Conservation (phyloP, 2,888 invertebrate species). For the Pilophorus perplexus region DNA sequence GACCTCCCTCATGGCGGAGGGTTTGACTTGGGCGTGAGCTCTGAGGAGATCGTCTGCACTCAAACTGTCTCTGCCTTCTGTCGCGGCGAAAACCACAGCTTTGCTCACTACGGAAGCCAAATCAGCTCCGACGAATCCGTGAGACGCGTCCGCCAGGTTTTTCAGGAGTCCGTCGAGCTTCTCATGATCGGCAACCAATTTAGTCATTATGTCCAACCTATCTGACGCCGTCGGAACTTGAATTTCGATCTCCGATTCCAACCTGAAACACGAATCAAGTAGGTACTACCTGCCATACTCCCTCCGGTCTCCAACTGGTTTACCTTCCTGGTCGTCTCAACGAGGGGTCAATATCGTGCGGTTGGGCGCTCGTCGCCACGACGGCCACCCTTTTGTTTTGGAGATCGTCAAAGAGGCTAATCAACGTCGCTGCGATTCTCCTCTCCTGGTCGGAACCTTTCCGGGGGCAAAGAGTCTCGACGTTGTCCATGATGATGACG, state of each 20-base stretch:
- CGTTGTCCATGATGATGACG: slow-evolving; percentile 79
- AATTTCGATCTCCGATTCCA: slow-evolving; percentile 80
- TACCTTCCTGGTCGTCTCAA: slow-evolving; percentile 70
- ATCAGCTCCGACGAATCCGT: slow-evolving; percentile 91
- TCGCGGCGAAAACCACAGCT: slow-evolving; percentile 58
- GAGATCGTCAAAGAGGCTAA: slow-evolving; percentile 62
- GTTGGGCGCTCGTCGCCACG: slow-evolving; percentile 73
- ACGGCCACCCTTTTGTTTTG: slow-evolving; percentile 63
- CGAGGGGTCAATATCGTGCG: slow-evolving; percentile 71
- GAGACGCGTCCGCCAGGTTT: slow-evolving; percentile 68
- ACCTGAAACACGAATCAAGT: slow-evolving; percentile 52
- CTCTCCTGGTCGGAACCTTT: slow-evolving; percentile 67
- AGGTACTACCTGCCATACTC: too few species aligned
- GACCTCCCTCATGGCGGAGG: slow-evolving; percentile 89
- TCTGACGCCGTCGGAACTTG: slow-evolving; percentile 67
- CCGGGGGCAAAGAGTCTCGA: slow-evolving; percentile 74
- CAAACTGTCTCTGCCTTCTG: slow-evolving; percentile 50
- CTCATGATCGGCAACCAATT: slow-evolving; percentile 56
- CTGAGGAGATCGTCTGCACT: slow-evolving; percentile 59
- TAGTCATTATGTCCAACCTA: slow-evolving; percentile 67
- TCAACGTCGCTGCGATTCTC: slow-evolving; percentile 67
- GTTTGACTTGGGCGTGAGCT: slow-evolving; percentile 69
- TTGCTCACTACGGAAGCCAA: slow-evolving; percentile 72
- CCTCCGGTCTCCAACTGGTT: too few species aligned
- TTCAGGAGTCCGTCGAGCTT: slow-evolving; percentile 57